phyloP scores from a whole-genome alignment of 2,113 vertebrate genomes.

The Laticauda colubrina region DNA sequence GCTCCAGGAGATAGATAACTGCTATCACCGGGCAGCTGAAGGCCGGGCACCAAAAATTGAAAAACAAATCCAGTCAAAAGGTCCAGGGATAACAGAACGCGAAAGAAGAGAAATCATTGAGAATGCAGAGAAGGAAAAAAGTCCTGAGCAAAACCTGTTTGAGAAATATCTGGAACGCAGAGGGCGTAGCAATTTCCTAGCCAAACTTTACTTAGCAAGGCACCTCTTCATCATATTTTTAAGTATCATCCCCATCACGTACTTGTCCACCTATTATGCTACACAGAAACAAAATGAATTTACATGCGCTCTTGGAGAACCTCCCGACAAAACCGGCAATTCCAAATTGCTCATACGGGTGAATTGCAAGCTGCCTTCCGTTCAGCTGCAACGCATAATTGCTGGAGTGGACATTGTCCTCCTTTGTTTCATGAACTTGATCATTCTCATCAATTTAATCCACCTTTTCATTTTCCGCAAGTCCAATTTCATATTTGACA shows the following conservation, averaged over 20 bases:
- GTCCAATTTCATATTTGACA: slow-evolving; percentile 99
- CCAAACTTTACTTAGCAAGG: slow-evolving; percentile 90
- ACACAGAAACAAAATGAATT: slow-evolving; percentile 97
- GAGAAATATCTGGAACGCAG: slow-evolving; percentile 97
- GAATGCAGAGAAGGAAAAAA: slow-evolving; percentile 98
- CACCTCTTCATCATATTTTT: slow-evolving; percentile 96
- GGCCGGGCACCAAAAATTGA: slow-evolving; percentile 97
- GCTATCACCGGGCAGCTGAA: slow-evolving; percentile 97
- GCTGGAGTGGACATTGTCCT: slow-evolving; percentile 89
- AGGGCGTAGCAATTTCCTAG: slow-evolving; percentile 95
- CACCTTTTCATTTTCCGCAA: slow-evolving; percentile 98
- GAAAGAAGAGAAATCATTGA: slow-evolving; percentile 97
- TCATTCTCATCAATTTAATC: slow-evolving; percentile 91
- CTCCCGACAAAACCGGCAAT: slow-evolving; percentile 85
- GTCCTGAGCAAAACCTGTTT: slow-evolving; percentile 97
- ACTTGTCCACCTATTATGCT: slow-evolving; percentile 93
- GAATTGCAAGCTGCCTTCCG: slow-evolving; percentile 93
- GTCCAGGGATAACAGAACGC: slow-evolving; percentile 90
- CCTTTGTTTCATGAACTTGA: slow-evolving; percentile 94
- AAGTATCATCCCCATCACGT: slow-evolving; percentile 93
- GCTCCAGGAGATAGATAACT: slow-evolving; percentile 99
- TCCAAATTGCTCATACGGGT: slow-evolving; percentile 80
- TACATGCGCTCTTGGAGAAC: slow-evolving; percentile 89
- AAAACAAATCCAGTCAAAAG: slow-evolving; percentile 99
- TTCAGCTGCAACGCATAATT: slow-evolving; percentile 97